Evolutionary conservation across 2,113 vertebrate species (phyloP), one percentile per base, ranked within the genome.

Genomic region (Forbesichthys papilliferus): DNA sequence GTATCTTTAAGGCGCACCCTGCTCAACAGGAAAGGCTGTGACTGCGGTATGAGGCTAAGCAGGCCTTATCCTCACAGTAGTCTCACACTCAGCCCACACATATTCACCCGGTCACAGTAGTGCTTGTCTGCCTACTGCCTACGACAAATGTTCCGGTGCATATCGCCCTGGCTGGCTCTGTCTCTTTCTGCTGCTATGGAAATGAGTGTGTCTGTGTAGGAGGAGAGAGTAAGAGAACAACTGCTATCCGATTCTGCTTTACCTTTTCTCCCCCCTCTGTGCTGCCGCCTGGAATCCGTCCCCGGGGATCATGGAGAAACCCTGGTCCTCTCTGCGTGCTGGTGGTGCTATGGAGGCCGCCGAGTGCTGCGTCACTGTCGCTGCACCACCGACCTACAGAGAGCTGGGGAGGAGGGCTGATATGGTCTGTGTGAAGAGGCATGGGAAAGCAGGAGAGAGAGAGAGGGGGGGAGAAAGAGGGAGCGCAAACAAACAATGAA

Each of bases 361-460:
- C 81, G 78, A 77, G 65, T 87, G 78, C 88, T 90, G 88, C 88
- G 86, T 91, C 88, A 90, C 76, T 77, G 78, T 66, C 34, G 83
- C 82, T 87, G 81, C 87, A 88, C 89, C 88, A 81, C 83, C 88
- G 87, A 87, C 80, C 87, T 84, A 85, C 75, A 88, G 82, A 86
- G 78, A 78, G 73, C 73, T 78, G 78, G 59, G 83, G 81, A 83
- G 83, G 87, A 83, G 77, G 85, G 84, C 81, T 84, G 77, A 70
- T 48, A 59, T 64, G 67, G 68, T 70, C 77, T 82, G 75, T 74
- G 80, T 64, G 80, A 77, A 56, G 72, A 88, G 66, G 62, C 73
- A 79, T 73, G 64, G 84, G 81, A 81, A 80, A 86, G 79, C 71
- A 81, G 79, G 74, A 88, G 82, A 84, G 69, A 79, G 80, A 16